phyloP scores from a whole-genome alignment of 2,113 vertebrate species.

The Lipotes vexillifer region DNA sequence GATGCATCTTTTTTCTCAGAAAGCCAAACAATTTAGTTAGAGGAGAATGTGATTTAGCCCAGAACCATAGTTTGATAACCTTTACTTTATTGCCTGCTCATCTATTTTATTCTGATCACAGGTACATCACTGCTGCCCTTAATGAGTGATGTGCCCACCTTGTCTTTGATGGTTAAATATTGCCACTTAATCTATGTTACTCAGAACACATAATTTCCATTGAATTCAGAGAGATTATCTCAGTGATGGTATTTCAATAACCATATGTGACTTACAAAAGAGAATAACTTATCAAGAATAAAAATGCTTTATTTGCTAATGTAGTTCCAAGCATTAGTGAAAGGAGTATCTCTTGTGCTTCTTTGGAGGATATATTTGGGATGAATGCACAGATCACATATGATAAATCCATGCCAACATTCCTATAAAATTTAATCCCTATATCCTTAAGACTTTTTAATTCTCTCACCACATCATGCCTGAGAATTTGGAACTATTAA shows the following conservation, averaged over 20 bases:
- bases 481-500: not conserved
- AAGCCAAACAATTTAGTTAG: not conserved
- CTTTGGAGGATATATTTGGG: not conserved
- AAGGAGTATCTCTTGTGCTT: not conserved
- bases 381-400: not conserved
- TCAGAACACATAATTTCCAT: not conserved
- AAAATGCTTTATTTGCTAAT: not conserved
- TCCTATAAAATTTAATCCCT: not conserved
- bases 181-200: not conserved
- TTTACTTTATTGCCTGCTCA: not conserved
- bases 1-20: not conserved
- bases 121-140: not conserved
- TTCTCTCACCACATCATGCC: not conserved
- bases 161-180: not conserved
- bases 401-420: not conserved
- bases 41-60: not conserved
- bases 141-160: not conserved
- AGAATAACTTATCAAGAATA: not conserved
- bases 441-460: not conserved
- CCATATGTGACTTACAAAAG: not conserved
- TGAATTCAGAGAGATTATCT: not conserved
- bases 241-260: not conserved
- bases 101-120: not conserved
- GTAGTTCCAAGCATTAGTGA: not conserved
- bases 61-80: not conserved